Base-by-base conservation (phyloP, 2,797 vertebrate genomes). In the Ctenopoma kingsleyae region DNA sequence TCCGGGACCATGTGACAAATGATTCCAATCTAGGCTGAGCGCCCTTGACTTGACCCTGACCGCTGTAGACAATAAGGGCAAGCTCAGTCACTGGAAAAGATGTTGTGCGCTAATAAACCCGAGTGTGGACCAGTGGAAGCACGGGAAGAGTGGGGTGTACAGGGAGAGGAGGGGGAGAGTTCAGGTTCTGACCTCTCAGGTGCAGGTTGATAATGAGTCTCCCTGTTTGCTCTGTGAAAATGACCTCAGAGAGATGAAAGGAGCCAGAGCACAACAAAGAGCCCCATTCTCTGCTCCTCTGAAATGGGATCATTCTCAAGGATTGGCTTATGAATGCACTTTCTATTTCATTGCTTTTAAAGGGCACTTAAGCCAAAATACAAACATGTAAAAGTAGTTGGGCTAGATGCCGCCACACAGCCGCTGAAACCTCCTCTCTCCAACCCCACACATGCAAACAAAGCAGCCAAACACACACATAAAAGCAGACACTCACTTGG, bases 11-110 rank as follows among this genome's bases (percentile, higher is more conserved):
- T 96, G 96, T 99, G 97, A 99, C 97, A 99, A 99, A 99, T 98
- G 97, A 98, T 96, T 98, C 95, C 97, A 98, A 99, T 99, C 97
- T 98, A 97, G 96, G 95, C 96, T 93, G 95, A 92, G 91, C 93
- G 97, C 96, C 97, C 97, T 99, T 98, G 96, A 97, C 97, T 98
- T 98, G 97, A 99, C 97, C 98, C 97, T 97, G 95, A 95, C 95
- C 96, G 93, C 93, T 93, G 94, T 93, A 96, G 97, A 97, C 96
- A 97, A 98, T 97, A 96, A 93, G 97, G 96, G 95, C 97, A 97
- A 94, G 96, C 92, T 96, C 96, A 97, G 97, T 94, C 96, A 96
- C 95, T 96, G 96, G 97, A 98, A 98, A 98, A 97, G 95, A 98
- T 97, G 97, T 97, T 98, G 96, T 95, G 95, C 95, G 95, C 97